Conservation (phyloP, 1,140 invertebrate genomes). For the Caenorhabditis brenneri region DNA sequence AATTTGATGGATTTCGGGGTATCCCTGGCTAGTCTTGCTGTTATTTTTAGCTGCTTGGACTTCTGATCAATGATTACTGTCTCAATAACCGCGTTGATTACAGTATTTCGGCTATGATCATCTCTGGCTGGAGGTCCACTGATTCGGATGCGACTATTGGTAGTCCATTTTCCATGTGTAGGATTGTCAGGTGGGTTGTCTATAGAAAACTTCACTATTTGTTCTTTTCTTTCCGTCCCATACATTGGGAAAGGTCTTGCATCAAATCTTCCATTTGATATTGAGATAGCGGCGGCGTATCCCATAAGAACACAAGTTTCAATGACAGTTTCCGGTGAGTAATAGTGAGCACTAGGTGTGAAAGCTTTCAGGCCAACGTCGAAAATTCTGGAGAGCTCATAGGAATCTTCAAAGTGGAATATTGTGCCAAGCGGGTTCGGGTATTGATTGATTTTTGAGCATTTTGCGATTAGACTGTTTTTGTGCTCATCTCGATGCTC, state of each 20-base stretch:
- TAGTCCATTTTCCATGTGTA: neutral
- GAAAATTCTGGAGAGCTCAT: neutral
- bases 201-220: neutral
- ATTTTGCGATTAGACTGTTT: neutral
- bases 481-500: neutral
- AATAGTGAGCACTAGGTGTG: neutral
- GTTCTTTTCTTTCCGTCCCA: neutral
- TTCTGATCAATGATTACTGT: neutral
- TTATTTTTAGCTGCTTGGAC: neutral
- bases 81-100: neutral
- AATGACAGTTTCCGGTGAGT: neutral
- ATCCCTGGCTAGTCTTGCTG: neutral
- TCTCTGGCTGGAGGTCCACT: neutral
- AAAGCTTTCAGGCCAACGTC: neutral
- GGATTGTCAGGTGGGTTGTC: neutral
- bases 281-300: neutral
- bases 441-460: neutral
- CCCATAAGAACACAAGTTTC: neutral
- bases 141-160: neutral
- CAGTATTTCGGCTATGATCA: neutral
- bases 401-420: neutral
- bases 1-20: neutral
- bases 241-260: neutral
- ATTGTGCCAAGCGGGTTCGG: neutral
- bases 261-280: neutral